Percentiles rank a stretch among this genome's conserved stretches.
Conservation (phyloP, 2,113 vertebrate genomes). For the Isurus oxyrinchus region DNA sequence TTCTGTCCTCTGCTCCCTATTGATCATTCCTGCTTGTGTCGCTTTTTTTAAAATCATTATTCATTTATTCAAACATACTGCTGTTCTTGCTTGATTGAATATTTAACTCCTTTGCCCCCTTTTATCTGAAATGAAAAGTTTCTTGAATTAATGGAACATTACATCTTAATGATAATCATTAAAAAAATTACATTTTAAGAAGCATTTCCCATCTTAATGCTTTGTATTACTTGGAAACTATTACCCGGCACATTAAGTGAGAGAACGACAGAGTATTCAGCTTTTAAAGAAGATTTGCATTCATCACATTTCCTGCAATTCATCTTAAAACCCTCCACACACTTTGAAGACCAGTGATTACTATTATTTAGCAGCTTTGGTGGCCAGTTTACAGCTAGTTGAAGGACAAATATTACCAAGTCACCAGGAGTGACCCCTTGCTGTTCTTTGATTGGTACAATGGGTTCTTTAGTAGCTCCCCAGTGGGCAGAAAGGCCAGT, state of each 20-base stretch:
- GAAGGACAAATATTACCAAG: background rate
- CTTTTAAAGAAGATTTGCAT: slow-evolving; percentile 12
- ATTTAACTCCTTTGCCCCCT: slow-evolving; percentile 30
- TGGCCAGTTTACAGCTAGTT: background rate
- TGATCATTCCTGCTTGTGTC: slow-evolving; percentile 16
- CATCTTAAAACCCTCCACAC: background rate
- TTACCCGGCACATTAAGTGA: slow-evolving; percentile 5
- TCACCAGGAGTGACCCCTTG: background rate
- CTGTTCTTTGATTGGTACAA: background rate
- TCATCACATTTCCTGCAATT: background rate
- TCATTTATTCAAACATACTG: slow-evolving; percentile 33
- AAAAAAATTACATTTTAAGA: slow-evolving; percentile 25
- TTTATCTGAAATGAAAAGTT: slow-evolving; percentile 28
- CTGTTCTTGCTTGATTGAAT: slow-evolving; percentile 35
- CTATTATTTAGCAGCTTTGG: background rate
- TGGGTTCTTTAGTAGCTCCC: background rate
- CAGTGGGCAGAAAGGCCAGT: background rate
- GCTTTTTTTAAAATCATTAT: slow-evolving; percentile 15
- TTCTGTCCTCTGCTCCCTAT: background rate
- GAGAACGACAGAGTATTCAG: slow-evolving; percentile 3
- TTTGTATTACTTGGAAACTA: slow-evolving; percentile 14
- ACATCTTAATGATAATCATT: slow-evolving; percentile 31
- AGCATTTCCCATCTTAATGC: background rate
- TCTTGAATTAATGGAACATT: slow-evolving; percentile 32
- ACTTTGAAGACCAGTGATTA: slow-evolving; percentile 21